Evolutionary conservation across 2,888 invertebrate species (phyloP).

Genomic region (Cryptus viduatorius): DNA sequence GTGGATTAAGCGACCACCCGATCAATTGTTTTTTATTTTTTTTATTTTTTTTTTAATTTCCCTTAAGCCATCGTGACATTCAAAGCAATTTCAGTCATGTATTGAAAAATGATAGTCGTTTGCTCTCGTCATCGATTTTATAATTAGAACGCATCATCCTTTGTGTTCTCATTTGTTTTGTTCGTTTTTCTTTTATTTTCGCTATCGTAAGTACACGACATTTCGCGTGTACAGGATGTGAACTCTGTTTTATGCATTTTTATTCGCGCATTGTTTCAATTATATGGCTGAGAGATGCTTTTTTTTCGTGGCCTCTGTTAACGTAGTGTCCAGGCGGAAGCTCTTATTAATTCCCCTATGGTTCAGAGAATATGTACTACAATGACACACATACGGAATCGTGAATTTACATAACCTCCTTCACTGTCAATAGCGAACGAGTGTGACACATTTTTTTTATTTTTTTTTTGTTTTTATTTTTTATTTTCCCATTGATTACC

Average conservation of each 20-base stretch:
- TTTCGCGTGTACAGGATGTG: background rate
- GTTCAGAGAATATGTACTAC: constrained; percentile 62
- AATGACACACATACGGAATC: constrained; percentile 66
- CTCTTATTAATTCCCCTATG: constrained; percentile 53
- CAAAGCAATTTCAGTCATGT: constrained; percentile 56
- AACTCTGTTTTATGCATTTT: constrained; percentile 2
- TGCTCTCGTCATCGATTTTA: constrained; percentile 40
- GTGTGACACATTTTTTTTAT: constrained; percentile 21
- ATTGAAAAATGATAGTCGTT: constrained; percentile 49
- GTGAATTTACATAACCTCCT: constrained; percentile 44
- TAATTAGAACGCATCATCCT: constrained; percentile 3
- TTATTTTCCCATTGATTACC: constrained; percentile 21
- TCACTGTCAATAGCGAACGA: constrained; percentile 38
- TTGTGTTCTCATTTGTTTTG: constrained; percentile 12
- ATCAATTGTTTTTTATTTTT: constrained; percentile 32
- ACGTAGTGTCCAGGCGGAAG: constrained; percentile 61
- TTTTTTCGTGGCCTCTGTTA: constrained; percentile 40
- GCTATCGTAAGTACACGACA: background rate
- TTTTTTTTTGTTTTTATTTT: constrained; percentile 11
- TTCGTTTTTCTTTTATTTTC: constrained; percentile 7
- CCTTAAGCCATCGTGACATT: constrained; percentile 44
- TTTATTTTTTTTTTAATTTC: constrained; percentile 1
- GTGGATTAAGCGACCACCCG: constrained; percentile 46
- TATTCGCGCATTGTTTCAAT: constrained; percentile 38
- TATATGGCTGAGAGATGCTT: constrained; percentile 47